Conservation (phyloP, 2,113 vertebrate species). For the Baryphthengus martii region DNA sequence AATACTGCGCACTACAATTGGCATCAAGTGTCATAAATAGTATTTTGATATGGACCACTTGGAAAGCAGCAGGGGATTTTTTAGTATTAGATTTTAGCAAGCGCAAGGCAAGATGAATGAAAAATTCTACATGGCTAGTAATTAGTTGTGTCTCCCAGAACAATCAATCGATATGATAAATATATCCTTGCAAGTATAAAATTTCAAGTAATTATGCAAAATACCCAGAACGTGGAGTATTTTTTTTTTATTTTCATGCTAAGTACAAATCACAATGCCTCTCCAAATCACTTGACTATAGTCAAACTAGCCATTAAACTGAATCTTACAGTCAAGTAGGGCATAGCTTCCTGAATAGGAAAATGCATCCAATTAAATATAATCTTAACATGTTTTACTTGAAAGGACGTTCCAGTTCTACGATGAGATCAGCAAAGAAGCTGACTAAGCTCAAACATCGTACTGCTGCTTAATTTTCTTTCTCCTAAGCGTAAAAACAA, state of each 20-base stretch:
- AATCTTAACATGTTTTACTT: not conserved
- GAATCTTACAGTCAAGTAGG: not conserved
- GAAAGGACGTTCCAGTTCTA: not conserved
- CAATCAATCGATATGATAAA: not conserved
- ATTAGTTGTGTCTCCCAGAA: not conserved
- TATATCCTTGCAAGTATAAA: not conserved
- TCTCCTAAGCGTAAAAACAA: not conserved
- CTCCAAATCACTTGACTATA: not conserved
- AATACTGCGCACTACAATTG: not conserved
- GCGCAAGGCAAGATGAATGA: not conserved
- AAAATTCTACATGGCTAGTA: not conserved
- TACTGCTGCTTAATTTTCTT: not conserved
- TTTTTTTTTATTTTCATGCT: not conserved
- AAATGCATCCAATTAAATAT: not conserved
- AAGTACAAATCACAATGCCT: conserved; percentile 16
- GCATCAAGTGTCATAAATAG: not conserved
- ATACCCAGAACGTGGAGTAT: not conserved
- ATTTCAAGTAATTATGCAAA: not conserved
- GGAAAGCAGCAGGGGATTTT: not conserved
- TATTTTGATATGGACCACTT: not conserved
- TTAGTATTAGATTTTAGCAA: not conserved
- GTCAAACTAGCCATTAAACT: conserved; percentile 1
- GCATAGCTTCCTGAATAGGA: not conserved
- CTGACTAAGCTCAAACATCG: not conserved
- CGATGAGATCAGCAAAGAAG: not conserved